Conservation (phyloP, 2,797 vertebrate genomes). For the Scleropages formosus region DNA sequence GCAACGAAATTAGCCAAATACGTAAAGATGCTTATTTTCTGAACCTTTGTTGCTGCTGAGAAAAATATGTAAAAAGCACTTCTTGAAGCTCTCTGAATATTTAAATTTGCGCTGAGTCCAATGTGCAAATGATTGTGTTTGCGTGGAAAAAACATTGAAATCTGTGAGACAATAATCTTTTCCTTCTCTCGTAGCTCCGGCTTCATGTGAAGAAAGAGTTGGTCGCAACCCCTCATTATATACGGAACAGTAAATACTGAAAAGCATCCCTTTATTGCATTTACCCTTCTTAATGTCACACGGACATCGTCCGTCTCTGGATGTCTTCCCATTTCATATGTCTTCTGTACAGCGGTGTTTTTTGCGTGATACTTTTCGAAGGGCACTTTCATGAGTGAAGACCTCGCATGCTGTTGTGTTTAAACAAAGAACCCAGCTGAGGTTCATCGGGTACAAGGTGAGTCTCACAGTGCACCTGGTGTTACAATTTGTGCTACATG, state of each 20-base stretch:
- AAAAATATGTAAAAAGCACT: not conserved
- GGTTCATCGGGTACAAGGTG: not conserved
- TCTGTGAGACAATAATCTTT: not conserved
- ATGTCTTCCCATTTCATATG: too few relatives aligned
- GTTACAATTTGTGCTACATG: too few relatives aligned
- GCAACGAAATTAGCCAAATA: too few relatives aligned
- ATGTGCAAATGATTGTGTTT: not conserved
- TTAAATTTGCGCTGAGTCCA: not conserved
- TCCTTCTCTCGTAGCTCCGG: slow-evolving; percentile 59
- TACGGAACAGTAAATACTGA: not conserved
- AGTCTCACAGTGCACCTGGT: not conserved
- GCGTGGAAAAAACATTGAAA: not conserved
- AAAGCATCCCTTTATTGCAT: not conserved
- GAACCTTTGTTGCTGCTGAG: not conserved
- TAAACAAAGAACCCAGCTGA: not conserved
- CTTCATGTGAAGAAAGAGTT: slow-evolving; percentile 62
- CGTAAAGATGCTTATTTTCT: not conserved
- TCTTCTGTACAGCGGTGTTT: not conserved
- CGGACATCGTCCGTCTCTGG: too few relatives aligned
- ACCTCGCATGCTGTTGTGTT: not conserved
- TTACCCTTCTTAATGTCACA: not conserved
- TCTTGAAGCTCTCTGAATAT: not conserved
- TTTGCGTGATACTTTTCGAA: not conserved
- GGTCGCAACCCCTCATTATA: slow-evolving; percentile 6
- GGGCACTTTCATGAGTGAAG: too few relatives aligned